phyloP scores from a whole-genome alignment of 2,113 vertebrate genomes.

The Callorhinus ursinus region DNA sequence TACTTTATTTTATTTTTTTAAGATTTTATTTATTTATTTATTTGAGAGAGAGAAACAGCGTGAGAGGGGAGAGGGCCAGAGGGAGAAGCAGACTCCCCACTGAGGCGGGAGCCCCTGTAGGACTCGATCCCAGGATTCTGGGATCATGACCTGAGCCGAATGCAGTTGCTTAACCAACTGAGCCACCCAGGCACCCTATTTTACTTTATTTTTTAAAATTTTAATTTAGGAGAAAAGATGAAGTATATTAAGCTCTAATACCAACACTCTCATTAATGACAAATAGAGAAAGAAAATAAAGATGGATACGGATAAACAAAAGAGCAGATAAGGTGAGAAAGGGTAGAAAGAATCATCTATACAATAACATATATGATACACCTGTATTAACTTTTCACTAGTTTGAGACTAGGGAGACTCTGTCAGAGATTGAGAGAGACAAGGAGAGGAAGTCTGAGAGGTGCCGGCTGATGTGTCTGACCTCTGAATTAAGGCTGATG shows the following conservation, averaged over 20 bases:
- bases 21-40: neutral
- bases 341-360: neutral
- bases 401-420: neutral
- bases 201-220: neutral
- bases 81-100: too few relatives aligned
- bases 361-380: neutral
- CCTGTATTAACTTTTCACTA: neutral
- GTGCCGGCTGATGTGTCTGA: neutral
- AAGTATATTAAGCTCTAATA: neutral
- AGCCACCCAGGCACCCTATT: neutral
- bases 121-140: too few relatives aligned
- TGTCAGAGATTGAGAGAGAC: neutral
- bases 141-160: too few relatives aligned
- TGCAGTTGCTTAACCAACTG: too few relatives aligned
- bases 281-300: neutral
- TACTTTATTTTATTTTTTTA: neutral
- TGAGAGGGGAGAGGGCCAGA: too few relatives aligned
- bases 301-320: neutral
- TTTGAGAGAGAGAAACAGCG: too few relatives aligned
- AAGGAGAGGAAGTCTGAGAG: neutral
- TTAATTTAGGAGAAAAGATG: neutral
- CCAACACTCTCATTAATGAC: neutral
- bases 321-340: neutral
- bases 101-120: too few relatives aligned
- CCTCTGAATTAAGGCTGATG: conserved; percentile 11